Conservation (phyloP, 2,888 invertebrate species). For the Myopa tessellatipennis region DNA sequence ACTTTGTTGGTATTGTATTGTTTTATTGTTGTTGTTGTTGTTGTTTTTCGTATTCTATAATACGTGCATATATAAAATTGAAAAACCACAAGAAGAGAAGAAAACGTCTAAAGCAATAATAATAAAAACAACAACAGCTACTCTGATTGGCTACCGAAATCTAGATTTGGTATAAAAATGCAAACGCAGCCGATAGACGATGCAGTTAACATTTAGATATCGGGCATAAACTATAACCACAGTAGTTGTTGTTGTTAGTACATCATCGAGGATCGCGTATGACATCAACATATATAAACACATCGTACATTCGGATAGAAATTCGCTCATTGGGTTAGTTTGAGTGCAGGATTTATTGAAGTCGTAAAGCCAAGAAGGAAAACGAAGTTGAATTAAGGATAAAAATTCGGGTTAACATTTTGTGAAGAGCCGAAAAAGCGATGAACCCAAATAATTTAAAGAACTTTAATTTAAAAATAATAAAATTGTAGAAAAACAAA, state of each 20-base stretch:
- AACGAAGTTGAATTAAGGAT: background rate
- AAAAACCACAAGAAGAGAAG: background rate
- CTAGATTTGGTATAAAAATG: slow-evolving; percentile 63
- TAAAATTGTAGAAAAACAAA: too few relatives aligned
- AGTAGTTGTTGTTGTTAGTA: background rate
- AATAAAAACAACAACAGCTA: slow-evolving; percentile 45
- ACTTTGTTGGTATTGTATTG: slow-evolving; percentile 9
- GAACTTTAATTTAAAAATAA: too few relatives aligned
- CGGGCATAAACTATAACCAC: slow-evolving; percentile 50
- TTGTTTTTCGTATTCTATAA: background rate
- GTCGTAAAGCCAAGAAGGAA: background rate
- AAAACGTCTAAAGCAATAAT: slow-evolving; percentile 39
- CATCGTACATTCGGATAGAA: background rate
- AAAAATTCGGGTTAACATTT: background rate
- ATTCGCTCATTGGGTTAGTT: slow-evolving; percentile 13
- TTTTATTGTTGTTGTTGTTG: background rate
- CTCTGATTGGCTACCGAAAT: slow-evolving; percentile 27
- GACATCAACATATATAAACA: too few relatives aligned
- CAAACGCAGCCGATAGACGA: slow-evolving; percentile 57
- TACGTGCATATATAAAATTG: slow-evolving; percentile 20
- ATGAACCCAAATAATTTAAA: too few relatives aligned
- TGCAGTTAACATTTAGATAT: slow-evolving; percentile 64
- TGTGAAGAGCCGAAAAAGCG: too few relatives aligned
- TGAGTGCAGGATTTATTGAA: background rate
- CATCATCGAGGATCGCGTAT: background rate